Evolutionary conservation across 1,140 invertebrate genomes (phyloP), one percentile per base, ranked within the genome.

Genomic region (Procambarus virginalis): DNA sequence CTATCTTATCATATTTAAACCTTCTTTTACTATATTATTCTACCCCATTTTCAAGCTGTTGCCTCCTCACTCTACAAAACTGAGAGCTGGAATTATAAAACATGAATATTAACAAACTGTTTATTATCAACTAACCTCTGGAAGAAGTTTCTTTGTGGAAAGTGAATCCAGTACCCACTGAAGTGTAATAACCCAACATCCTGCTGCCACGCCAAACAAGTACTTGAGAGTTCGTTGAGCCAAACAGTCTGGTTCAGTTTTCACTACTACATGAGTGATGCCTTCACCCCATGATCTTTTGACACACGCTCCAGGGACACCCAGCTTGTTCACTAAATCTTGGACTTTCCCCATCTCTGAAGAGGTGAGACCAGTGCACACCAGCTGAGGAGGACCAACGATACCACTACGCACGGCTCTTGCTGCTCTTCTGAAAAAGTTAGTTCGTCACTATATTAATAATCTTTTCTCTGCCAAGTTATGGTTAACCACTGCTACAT

Each of bases 221-320:
- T 84, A 89, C 22, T 89, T 89, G 2, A 89, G 75, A 3, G 88
- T 89, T 12, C 88, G 79, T 12, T 83, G 88, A 20, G 88, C 81
- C 10, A 79, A 10, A 1, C 46, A 17, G 14, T 68, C 81, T 4
- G 34, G 34, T 17, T 79, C 76, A 0, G 88, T 84, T 45, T 84
- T 77, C 2, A 89, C 88, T 20, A 89, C 73, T 20, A 89, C 88
- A 46, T 89, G 88, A 2, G 88, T 89, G 17, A 84, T 45, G 9
- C 46, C 76, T 6, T 17, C 8, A 4, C 20, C n/a, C 75, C 80
- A 89, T 2, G 58, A 77, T 14, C 49, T 84, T n/a, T 49, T 78
- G 2, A 89, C 48, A 17, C 6, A 14, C 49, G 76, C 46, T 14
- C 88, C 88, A 5, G 45, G 4, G n/a, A 6, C 9, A 4, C 48